Conservation (phyloP, 2,797 vertebrate species). For the Numenius phaeopus region DNA sequence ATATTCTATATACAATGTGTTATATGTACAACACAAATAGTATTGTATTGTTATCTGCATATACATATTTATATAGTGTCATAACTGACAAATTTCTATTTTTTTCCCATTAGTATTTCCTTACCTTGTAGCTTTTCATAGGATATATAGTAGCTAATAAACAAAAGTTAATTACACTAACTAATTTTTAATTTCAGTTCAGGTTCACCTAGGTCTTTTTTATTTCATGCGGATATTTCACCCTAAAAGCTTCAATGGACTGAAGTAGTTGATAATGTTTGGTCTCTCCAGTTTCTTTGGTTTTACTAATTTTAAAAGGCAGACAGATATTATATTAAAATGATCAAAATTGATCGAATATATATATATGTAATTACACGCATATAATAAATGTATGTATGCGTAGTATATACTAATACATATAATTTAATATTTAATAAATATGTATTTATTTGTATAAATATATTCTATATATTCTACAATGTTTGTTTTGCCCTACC, state of each 20-base stretch:
- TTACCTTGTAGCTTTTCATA: not conserved
- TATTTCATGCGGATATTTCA: not conserved
- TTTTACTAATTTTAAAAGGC: not conserved
- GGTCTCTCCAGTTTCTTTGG: not conserved
- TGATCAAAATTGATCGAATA: not conserved
- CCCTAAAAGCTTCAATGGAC: not conserved
- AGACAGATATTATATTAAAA: not conserved
- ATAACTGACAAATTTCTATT: not conserved
- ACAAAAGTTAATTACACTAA: accelerated
- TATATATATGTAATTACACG: not conserved
- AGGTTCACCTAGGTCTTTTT: not conserved
- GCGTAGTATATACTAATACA: not conserved
- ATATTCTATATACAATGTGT: not conserved
- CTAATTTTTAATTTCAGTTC: not conserved
- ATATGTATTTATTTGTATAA: accelerated
- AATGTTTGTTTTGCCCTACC: not conserved
- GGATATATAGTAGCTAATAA: not conserved
- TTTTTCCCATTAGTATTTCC: not conserved
- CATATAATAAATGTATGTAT: not conserved
- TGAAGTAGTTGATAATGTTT: not conserved
- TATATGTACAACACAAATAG: accelerated
- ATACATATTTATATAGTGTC: not conserved
- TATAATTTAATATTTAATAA: not conserved
- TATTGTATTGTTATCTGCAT: not conserved
- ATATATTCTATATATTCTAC: not conserved